phyloP scores from a whole-genome alignment of 2,797 vertebrate genomes.

The Premnoplex brunnescens region DNA sequence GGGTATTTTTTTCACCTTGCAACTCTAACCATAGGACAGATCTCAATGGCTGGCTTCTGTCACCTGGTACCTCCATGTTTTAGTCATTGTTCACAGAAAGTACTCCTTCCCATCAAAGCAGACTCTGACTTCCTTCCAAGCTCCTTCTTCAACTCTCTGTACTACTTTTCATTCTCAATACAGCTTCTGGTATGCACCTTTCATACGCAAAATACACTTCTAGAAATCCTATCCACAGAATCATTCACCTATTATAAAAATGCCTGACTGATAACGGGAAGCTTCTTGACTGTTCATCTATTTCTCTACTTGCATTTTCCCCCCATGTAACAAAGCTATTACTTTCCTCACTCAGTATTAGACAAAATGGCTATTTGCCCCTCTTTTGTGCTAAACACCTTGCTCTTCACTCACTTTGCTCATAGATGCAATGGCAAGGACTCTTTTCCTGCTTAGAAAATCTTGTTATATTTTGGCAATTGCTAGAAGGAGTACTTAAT shows the following conservation, averaged over 20 bases:
- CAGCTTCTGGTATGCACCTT: not conserved
- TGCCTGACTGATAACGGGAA: not conserved
- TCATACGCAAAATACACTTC: not conserved
- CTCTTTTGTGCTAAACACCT: not conserved
- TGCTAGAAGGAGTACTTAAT: not conserved
- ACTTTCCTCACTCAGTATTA: not conserved
- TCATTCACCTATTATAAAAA: not conserved
- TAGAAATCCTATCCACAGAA: not conserved
- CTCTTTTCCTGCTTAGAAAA: not conserved
- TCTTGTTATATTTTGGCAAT: not conserved
- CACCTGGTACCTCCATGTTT: not conserved
- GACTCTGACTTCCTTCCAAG: not conserved
- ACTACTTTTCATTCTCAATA: not conserved
- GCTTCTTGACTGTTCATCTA: not conserved
- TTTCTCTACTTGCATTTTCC: not conserved
- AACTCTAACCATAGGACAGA: not conserved
- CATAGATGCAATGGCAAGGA: not conserved
- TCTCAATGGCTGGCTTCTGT: not conserved
- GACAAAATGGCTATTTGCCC: not conserved
- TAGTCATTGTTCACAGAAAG: not conserved
- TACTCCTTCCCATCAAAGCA: not conserved
- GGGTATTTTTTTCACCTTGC: not conserved
- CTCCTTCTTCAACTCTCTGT: not conserved
- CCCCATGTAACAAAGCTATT: not conserved
- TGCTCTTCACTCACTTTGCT: not conserved